Percentiles rank a stretch among this genome's conserved stretches.
Conservation (phyloP, 2,113 vertebrate species). For the Morone saxatilis region DNA sequence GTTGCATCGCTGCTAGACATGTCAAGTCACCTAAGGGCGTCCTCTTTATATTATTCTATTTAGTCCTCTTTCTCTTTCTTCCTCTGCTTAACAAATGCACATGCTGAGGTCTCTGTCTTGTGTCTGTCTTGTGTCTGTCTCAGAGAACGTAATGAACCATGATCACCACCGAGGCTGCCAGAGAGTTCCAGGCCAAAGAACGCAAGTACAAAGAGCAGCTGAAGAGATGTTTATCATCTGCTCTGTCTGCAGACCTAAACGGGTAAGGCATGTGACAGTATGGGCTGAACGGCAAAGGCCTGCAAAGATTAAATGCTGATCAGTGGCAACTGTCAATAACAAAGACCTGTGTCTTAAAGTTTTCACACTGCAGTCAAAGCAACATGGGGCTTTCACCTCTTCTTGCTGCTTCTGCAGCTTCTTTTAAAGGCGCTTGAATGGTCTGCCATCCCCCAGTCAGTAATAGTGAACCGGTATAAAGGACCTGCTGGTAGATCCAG, state of each 20-base stretch:
- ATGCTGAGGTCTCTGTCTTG: neutral
- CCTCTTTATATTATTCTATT: neutral
- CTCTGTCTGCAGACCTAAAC: conserved; percentile 71
- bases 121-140: conserved; percentile 3
- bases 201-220: conserved; percentile 73
- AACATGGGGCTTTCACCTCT: neutral
- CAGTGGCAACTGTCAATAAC: neutral
- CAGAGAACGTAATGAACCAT: conserved; percentile 46
- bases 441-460: neutral
- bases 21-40: neutral
- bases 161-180: conserved; percentile 62
- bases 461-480: neutral
- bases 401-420: neutral
- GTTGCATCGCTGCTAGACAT: neutral
- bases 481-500: neutral
- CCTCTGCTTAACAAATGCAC: neutral
- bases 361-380: neutral
- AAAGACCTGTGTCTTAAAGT: neutral
- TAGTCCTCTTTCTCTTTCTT: neutral
- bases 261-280: conserved; percentile 47
- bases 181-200: conserved; percentile 76
- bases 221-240: conserved; percentile 69
- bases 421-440: neutral
- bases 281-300: neutral
- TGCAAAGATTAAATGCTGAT: neutral